Evolutionary conservation across 2,797 vertebrate genomes (phyloP), one percentile per base, ranked within the genome.

Genomic region (Enteromius paludinosus): DNA sequence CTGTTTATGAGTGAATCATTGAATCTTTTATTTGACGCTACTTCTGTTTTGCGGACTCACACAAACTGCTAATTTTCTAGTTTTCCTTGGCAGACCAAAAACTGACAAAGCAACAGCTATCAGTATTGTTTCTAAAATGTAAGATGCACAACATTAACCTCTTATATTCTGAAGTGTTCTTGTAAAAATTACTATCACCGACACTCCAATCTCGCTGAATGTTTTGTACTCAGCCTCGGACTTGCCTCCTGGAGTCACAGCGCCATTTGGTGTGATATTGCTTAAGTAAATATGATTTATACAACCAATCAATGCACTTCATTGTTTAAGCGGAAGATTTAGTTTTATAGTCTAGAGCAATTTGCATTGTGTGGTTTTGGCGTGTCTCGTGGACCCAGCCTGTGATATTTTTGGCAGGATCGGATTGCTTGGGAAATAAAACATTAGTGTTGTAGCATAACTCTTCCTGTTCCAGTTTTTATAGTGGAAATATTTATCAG

Each of bases 401-500:
- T 25, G n/a, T 86, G 80, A 88, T 90, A 59, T 85, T 89, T 91
- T 89, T 90, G 82, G 73, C 85, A 89, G 86, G 56, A 74, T 83
- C 20, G 82, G 74, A 89, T 74, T 90, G 86, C 68, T 33, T 35
- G 88, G 30, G 74, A 71, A 64, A 86, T 88, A 89, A 90, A 90
- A 83, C 86, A 93, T 92, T 90, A 91, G 79, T 25, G 43, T 25
- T 30, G 30, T 75, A 85, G 81, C 82, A 85, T 72, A 68, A 79
- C 79, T 90, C 83, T 90, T 89, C 75, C 82, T 88, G 71, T 83
- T 77, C 61, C 70, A 71, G 25, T 25, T 62, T 81, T 88, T 81
- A 89, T 86, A 87, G 75, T 87, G 71, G 83, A 92, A 91, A 90
- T 85, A 89, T 90, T 87, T 83, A 85, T 86, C 84, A 84, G 68